Base-by-base conservation (phyloP, 2,113 vertebrate genomes). In the Hystrix cristata region DNA sequence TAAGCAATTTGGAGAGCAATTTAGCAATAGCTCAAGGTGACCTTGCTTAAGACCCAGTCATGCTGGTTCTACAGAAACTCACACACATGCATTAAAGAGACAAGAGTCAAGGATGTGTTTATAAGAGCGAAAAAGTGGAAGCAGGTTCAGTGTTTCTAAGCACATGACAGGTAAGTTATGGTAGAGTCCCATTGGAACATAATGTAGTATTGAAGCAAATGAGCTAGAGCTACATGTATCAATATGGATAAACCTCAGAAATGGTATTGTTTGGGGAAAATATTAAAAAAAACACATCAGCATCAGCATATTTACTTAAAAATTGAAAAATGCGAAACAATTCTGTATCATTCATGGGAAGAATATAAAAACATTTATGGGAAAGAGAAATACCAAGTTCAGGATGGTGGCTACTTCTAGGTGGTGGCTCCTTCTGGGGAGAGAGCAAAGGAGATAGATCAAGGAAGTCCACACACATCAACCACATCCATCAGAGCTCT, bases 251-350 rank as follows among this genome's bases (percentile, higher is more conserved):
- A 94, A 92, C 57, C 55, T 86, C 55, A 51, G 55, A 87, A 92
- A 51, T 57, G 53, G 31, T 82, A 2, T 43, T 59, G 74, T 38
- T 12, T 25, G 60, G 60, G 15, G 43, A 64, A 74, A 64, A 25
- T 64, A 9, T 71, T 95, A 81, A 86, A 90, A 59, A 91, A 95
- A 92, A 57, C n/a, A 64, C 25, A 64, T 65, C 12, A 12, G 29
- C 53, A 72, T 92, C 43, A 55, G 34, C 38, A 86, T 60, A 86
- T 88, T 91, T 90, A 84, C 31, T 96, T 94, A 85, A 96, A 80
- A 84, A 69, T 48, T 95, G 59, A 93, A 76, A 82, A 84, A 29
- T 65, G 27, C n/a, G 84, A 62, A 91, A 80, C 21, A 84, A 27
- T 79, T 69, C 51, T 78, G 0, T 80, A n/a, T 87, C 64, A 16